Base-by-base conservation (phyloP, 2,797 vertebrate genomes). In the Hafferia zeledoni region DNA sequence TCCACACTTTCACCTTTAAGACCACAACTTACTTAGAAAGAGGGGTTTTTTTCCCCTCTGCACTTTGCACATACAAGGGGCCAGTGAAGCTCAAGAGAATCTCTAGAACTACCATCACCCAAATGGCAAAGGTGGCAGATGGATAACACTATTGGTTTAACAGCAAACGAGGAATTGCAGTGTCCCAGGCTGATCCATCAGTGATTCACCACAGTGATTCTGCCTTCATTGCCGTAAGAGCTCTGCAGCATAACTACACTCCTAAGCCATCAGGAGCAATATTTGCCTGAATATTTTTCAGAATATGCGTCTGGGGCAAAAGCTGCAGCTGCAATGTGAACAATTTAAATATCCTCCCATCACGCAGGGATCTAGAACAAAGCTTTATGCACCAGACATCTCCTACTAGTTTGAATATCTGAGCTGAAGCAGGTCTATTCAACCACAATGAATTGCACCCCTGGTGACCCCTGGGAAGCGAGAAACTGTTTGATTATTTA, bases 1-100 rank as follows among this genome's bases (percentile, higher is more conserved):
- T 18, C 50, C 25, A 59, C 1, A 1, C 17, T 47, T 61, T 44
- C 4, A 0, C 6, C 53, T 52, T 3, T 5, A 49, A 64, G 25
- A 41, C 6, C 44, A 28, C 22, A 41, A 10, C 28, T 35, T 18
- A 14, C 5, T 50, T 41, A 14, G 25, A 31, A 47, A 1, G 2
- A 59, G 15, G 11, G 31, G 4, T n/a, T 57, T 53, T 27, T 23
- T 33, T 28, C 17, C 2, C 33, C n/a, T 19, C 47, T 44, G 37
- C 23, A 6, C 83, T 68, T 10, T 15, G 16, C 61, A 25, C 20
- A n/a, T 20, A 43, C 11, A 43, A 6, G 2, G 9, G n/a, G n/a
- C 46, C 43, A 55, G 25, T 24, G 49, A 30, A 35, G 31, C 39
- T 65, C 46, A 14, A 31, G 35, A 56, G 55, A 12, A 79, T 41